These are phyloP conservation scores for Chrysocyon brachyurus DNA, from an alignment of 2,797 vertebrate genomes.

Conservation along the genomic window DNA sequence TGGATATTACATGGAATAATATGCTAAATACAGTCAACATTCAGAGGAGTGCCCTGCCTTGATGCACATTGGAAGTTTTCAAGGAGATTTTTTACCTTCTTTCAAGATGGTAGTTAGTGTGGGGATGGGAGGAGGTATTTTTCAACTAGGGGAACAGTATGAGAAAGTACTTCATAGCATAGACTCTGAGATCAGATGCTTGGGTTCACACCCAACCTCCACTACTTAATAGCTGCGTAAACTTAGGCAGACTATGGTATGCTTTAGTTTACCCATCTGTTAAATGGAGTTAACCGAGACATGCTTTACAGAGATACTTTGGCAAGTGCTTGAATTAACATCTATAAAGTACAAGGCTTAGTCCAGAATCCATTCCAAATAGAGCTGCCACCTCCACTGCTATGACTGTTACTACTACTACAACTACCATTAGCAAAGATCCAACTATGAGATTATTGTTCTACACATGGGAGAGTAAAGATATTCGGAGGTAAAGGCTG, in stretches of 20 bases:
- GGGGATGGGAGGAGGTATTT: background rate
- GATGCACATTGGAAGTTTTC: background rate
- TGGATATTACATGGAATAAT: background rate
- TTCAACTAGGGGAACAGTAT: background rate
- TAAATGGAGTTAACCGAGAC: background rate
- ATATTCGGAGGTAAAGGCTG: background rate
- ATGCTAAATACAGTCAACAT: background rate
- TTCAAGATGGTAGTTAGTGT: background rate
- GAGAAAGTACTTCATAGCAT: background rate
- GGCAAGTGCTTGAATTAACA: background rate
- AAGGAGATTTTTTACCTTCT: slow-evolving; percentile 36
- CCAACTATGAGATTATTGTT: background rate
- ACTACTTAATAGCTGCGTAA: background rate
- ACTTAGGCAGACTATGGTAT: background rate
- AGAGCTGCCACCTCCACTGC: background rate
- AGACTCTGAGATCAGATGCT: background rate
- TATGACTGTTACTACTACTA: background rate
- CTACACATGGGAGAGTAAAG: fast-evolving
- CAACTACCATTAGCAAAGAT: background rate
- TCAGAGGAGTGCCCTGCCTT: background rate
- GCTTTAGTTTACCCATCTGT: background rate
- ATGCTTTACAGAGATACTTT: background rate
- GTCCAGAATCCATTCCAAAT: background rate
- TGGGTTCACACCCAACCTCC: background rate
- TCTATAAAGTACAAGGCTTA: background rate